These are phyloP conservation scores for Protobothrops flavoviridis DNA, from an alignment of 2,113 vertebrate species.

Conservation along the genomic window DNA sequence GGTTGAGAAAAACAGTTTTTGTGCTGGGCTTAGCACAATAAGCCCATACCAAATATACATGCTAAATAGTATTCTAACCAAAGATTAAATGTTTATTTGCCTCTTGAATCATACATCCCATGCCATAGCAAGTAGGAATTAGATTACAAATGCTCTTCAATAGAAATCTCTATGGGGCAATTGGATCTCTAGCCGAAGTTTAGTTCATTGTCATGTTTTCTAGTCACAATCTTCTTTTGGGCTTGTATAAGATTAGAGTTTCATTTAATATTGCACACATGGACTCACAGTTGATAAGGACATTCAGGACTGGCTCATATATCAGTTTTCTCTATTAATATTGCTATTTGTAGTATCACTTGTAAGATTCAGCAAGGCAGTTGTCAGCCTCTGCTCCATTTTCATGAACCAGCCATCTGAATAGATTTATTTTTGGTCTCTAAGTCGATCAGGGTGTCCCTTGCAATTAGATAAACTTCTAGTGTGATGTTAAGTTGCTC, in stretches of 20 bases:
- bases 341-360: not conserved
- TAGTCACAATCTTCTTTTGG: not conserved
- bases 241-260: not conserved
- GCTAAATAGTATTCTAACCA: not conserved
- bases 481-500: conserved; percentile 14
- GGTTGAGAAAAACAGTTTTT: not conserved
- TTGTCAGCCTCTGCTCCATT: not conserved
- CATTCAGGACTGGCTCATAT: not conserved
- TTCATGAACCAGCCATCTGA: not conserved
- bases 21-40: not conserved
- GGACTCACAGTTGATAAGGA: not conserved
- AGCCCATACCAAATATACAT: not conserved
- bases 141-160: too few species aligned
- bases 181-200: not conserved
- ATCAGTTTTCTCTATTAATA: not conserved
- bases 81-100: not conserved
- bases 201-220: not conserved
- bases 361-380: not conserved
- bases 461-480: conserved; percentile 28
- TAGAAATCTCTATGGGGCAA: not conserved
- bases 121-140: too few species aligned
- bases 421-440: conserved; percentile 23
- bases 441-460: conserved; percentile 30
- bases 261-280: not conserved
- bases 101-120: too few species aligned